Evolutionary conservation across 2,797 vertebrate genomes (phyloP).

Genomic region (Peromyscus aztecus): DNA sequence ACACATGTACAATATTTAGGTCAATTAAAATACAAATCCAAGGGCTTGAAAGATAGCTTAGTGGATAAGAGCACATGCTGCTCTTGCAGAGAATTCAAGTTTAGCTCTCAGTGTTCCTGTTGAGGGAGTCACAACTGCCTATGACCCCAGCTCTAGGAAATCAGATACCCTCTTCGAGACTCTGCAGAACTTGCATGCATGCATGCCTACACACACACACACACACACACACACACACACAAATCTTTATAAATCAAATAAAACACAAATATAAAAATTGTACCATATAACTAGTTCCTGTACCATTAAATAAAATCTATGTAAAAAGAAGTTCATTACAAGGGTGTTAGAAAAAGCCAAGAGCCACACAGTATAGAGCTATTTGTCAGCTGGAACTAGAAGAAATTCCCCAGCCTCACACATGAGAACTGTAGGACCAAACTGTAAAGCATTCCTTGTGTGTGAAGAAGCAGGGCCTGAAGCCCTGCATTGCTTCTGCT

Average conservation of each 20-base stretch:
- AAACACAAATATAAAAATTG: neutral
- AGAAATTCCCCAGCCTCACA: too few relatives aligned
- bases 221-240: neutral
- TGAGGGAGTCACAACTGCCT: neutral
- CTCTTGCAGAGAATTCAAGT: neutral
- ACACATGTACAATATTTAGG: too few relatives aligned
- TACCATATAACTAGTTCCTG: neutral
- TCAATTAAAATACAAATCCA: neutral
- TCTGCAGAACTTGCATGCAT: neutral
- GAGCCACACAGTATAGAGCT: neutral
- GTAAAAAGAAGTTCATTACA: neutral
- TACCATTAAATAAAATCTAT: neutral
- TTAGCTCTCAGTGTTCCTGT: neutral
- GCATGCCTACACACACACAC: neutral
- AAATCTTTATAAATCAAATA: neutral
- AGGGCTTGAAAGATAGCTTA: neutral
- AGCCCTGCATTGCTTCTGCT: neutral
- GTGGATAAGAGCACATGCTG: neutral
- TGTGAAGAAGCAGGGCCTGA: neutral
- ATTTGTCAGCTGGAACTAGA: rapidly evolving
- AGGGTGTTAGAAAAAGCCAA: neutral
- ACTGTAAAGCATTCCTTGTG: neutral
- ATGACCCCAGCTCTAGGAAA: neutral
- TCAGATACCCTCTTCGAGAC: neutral
- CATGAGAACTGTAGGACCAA: neutral